A percentile compares a stretch with the other conserved stretches of the same genome.
phyloP scores from a whole-genome alignment of 2,113 vertebrate species.

The Corvus moneduloides region DNA sequence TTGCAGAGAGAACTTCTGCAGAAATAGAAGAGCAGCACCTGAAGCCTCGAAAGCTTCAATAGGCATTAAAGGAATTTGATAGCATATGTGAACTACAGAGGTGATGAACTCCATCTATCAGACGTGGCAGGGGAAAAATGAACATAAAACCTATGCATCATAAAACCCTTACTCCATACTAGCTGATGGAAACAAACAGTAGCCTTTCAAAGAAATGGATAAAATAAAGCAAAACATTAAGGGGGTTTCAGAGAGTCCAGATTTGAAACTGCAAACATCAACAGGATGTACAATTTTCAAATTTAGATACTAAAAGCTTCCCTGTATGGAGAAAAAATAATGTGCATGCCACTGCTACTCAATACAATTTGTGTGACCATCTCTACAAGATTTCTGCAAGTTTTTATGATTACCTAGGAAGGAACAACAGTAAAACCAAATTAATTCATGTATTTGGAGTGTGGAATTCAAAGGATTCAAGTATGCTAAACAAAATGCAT shows the following conservation, averaged over 20 bases:
- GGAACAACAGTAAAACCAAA: not conserved
- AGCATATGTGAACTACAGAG: not conserved
- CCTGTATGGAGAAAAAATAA: not conserved
- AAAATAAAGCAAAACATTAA: not conserved
- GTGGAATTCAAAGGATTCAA: not conserved
- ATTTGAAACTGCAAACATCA: not conserved
- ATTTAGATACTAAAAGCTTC: not conserved
- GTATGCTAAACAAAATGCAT: not conserved
- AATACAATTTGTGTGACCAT: not conserved
- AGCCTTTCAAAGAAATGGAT: not conserved
- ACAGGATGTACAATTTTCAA: not conserved
- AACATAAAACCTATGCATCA: not conserved
- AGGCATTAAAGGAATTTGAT: not conserved
- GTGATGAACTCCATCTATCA: not conserved
- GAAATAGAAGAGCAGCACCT: not conserved
- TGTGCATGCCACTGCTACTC: rapidly evolving
- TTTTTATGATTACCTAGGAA: not conserved
- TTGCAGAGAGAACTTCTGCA: not conserved
- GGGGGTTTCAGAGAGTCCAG: not conserved
- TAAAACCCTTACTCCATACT: not conserved
- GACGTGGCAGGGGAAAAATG: not conserved
- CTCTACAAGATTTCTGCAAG: not conserved
- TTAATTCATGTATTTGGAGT: not conserved
- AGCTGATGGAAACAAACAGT: not conserved
- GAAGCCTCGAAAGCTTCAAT: not conserved